Evolutionary conservation across 2,797 vertebrate species (phyloP).

Genomic region (Anabacerthia variegaticeps): DNA sequence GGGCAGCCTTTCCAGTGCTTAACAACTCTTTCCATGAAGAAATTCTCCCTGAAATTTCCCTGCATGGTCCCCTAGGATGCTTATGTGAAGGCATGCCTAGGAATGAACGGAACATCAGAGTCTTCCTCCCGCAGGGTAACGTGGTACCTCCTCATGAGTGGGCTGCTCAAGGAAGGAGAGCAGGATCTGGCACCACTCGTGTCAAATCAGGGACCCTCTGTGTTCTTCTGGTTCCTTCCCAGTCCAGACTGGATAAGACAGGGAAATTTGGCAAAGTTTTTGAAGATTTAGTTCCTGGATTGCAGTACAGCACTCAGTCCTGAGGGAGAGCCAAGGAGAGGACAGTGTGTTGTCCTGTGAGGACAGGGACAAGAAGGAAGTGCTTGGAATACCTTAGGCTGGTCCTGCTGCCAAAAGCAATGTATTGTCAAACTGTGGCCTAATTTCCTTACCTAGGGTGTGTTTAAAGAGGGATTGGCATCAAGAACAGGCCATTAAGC

Average conservation of each 20-base stretch:
- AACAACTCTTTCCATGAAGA: not conserved
- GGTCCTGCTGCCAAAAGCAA: slow-evolving; percentile 1
- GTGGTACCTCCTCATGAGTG: not conserved
- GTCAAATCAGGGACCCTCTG: not conserved
- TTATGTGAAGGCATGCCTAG: not conserved
- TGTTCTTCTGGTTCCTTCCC: not conserved
- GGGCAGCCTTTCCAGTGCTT: not conserved
- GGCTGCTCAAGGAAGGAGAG: not conserved
- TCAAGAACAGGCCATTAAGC: slow-evolving; percentile 62
- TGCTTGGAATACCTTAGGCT: not conserved
- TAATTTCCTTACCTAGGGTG: not conserved
- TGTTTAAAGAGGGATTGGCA: slow-evolving; percentile 35
- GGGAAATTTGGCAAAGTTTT: not conserved
- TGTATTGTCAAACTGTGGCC: not conserved
- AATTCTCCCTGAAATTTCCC: not conserved
- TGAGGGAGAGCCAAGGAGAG: not conserved
- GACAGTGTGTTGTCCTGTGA: not conserved
- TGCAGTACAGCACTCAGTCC: not conserved
- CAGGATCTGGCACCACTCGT: not conserved
- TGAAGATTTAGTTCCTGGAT: not conserved
- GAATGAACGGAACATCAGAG: not conserved
- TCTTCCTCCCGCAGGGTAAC: not conserved
- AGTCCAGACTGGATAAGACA: not conserved
- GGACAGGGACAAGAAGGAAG: not conserved
- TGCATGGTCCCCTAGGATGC: not conserved